Percentiles rank a stretch among this genome's conserved stretches.
Evolutionary conservation across 2,888 invertebrate genomes (phyloP).

Genomic region (Acanthosepion esculentum): DNA sequence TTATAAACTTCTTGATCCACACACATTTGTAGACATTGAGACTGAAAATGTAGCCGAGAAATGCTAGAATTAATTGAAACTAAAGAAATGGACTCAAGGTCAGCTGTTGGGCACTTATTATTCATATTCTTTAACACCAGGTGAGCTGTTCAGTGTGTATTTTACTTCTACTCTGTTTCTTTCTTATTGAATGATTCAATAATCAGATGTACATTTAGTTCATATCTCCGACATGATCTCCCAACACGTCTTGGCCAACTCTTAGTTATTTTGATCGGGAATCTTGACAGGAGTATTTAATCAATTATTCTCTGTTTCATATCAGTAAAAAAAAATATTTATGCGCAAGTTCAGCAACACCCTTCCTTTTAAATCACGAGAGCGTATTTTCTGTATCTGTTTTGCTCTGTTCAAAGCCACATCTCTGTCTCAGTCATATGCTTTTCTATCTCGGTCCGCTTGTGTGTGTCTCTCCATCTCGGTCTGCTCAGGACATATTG

Average conservation of each 20-base stretch:
- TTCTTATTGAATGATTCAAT: neutral
- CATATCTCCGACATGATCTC: neutral
- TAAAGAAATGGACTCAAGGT: neutral
- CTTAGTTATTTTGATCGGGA: neutral
- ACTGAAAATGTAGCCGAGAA: no score
- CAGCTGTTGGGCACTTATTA: neutral
- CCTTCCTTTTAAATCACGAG: no score
- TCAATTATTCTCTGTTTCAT: neutral
- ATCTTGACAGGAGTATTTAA: neutral
- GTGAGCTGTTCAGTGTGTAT: neutral
- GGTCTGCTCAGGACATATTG: no score
- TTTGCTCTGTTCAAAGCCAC: no score
- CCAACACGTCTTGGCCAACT: neutral
- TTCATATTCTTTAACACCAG: neutral
- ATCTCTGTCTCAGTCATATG: no score
- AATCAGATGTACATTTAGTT: neutral
- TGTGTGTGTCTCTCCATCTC: no score
- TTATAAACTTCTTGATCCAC: neutral
- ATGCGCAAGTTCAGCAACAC: no score
- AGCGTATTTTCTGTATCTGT: no score
- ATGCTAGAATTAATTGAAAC: neutral
- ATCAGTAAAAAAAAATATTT: neutral
- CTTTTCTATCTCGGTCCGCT: no score
- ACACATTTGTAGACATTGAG: neutral
- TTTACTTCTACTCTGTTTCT: neutral